Evolutionary conservation across 2,113 vertebrate species (phyloP).

Genomic region (Silurus glanis): DNA sequence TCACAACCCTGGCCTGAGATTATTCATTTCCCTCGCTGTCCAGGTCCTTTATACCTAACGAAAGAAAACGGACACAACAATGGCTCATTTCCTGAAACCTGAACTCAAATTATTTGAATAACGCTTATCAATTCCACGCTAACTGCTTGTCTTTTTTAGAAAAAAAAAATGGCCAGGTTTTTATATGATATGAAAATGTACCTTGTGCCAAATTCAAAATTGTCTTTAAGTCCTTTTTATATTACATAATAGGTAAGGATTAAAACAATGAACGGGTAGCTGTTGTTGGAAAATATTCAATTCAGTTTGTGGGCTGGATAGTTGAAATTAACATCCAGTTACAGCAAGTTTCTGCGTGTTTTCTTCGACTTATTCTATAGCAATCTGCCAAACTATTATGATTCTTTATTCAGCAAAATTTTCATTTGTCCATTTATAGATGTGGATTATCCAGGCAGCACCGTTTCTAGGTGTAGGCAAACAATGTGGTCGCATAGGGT

Average conservation of each 20-base stretch:
- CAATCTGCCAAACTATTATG: no score
- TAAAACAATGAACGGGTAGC: neutral
- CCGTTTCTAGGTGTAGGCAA: no score
- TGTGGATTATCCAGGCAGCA: no score
- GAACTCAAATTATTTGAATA: slow-evolving; percentile 52
- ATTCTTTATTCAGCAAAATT: no score
- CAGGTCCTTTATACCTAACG: slow-evolving; percentile 43
- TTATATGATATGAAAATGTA: slow-evolving; percentile 38
- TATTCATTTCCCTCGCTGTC: slow-evolving; percentile 49
- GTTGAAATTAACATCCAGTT: neutral
- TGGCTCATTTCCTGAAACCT: slow-evolving; percentile 44
- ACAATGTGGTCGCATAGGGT: no score
- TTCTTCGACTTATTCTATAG: neutral
- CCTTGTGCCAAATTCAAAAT: neutral
- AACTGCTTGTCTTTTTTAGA: slow-evolving; percentile 28
- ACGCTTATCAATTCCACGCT: slow-evolving; percentile 40
- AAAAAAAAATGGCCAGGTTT: slow-evolving; percentile 13
- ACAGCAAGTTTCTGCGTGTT: neutral
- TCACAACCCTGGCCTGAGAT: neutral
- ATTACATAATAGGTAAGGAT: neutral
- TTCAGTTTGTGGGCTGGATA: neutral
- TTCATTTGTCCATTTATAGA: no score
- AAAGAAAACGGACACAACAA: neutral
- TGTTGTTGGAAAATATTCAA: neutral
- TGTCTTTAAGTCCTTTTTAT: neutral